Base-by-base conservation (phyloP, 1,140 invertebrate genomes). In the Charaxes varanes region DNA sequence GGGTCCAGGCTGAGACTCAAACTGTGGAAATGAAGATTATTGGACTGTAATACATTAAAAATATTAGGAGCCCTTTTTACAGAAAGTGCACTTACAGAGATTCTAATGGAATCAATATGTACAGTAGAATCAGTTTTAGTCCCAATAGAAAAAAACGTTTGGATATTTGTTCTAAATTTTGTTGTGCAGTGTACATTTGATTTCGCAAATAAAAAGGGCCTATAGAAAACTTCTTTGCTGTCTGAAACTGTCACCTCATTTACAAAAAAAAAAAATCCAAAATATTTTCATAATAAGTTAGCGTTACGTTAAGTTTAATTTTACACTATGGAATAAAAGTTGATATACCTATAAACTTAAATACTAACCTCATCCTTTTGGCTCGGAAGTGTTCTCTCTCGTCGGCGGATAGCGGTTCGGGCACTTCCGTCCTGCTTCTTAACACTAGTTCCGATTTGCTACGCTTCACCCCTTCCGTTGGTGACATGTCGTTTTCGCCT, bases 381-480 rank as follows among this genome's bases (percentile, higher is more conserved):
- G 50, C 59, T 3, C 62, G 44, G 51, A 56, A 80, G 21, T 69
- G 55, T 13, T 71, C 73, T 7, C 66, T 31, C 46, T 80, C 76
- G 30, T 76, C 76, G 2, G 71, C 76, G 1, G 76, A 71, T 2
- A 76, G 64, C 3, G 68, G 63, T 5, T 72, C 69, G 16, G 62
- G 37, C 0, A 54, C 58, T 8, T 68, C 62, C 1, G 56, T 50
- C 1, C 56, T 47, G 2, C 43, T 51, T 1, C 71, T 56, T 43
- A 80, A 35, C 21, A 76, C 73, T 41, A 80, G 43, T 49, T 80
- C 76, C 0, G 76, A 80, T 36, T 85, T 86, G 64, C 64, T 80
- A 54, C 53, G 77, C 69, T 76, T 86, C 62, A 73, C 83, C 51
- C 51, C 76, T 31, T 64, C 73, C 31, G 45, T 37, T 24, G 50